These are phyloP conservation scores for Diceros bicornis DNA, from an alignment of 2,797 vertebrate species.

Conservation along the genomic window DNA sequence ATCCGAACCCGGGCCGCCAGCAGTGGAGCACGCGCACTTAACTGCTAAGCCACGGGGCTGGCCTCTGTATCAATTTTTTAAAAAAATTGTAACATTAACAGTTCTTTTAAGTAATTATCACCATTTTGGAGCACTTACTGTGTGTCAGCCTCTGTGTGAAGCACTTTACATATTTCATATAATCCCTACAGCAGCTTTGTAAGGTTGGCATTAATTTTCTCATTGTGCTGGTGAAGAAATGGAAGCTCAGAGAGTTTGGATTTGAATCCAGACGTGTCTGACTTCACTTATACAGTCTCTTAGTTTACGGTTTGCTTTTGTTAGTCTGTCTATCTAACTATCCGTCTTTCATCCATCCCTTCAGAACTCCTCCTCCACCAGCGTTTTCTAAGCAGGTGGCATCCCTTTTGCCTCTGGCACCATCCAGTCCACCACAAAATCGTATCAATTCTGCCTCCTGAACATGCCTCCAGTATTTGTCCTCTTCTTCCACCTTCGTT, in stretches of 20 bases:
- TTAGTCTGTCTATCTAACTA: neutral
- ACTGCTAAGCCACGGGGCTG: too few species aligned
- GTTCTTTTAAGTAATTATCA: neutral
- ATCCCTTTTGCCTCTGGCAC: too few species aligned
- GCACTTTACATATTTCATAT: neutral
- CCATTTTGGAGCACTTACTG: neutral
- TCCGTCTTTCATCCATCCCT: rapidly evolving
- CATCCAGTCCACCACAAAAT: too few species aligned
- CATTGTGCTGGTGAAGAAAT: neutral
- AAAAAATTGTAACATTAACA: neutral
- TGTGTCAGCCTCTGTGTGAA: neutral
- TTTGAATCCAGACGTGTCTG: neutral
- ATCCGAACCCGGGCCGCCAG: too few species aligned
- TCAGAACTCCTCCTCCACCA: neutral
- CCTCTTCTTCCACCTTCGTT: neutral
- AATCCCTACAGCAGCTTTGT: neutral
- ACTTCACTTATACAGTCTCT: neutral
- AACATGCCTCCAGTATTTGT: too few species aligned
- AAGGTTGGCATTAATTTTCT: neutral
- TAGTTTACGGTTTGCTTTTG: neutral
- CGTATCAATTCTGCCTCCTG: neutral
- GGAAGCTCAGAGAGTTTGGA: neutral
- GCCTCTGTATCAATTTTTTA: neutral
- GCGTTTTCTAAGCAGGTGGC: neutral
- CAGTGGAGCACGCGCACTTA: too few species aligned